phyloP scores from a whole-genome alignment of 2,888 invertebrate genomes.

The Drosophila flavopinicola region DNA sequence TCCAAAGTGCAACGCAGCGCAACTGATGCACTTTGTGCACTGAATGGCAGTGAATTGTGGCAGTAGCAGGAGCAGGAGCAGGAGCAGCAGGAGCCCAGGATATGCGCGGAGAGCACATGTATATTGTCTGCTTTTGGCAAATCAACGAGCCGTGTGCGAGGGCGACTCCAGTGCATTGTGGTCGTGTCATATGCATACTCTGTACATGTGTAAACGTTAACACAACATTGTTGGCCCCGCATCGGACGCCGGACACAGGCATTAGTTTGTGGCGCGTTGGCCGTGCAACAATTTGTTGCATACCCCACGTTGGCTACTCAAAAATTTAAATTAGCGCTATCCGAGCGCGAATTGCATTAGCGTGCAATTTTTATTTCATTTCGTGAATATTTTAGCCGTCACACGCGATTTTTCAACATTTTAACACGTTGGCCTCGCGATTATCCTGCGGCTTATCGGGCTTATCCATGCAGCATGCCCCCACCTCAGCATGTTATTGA shows the following conservation, averaged over 20 bases:
- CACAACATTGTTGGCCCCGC: constrained; percentile 70
- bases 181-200: constrained; percentile 49
- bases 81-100: neutral
- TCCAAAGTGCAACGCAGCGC: constrained; percentile 78
- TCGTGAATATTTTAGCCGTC: constrained; percentile 66
- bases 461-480: constrained; percentile 24
- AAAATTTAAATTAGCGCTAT: constrained; percentile 74
- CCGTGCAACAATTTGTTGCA: constrained; percentile 79
- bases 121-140: constrained; percentile 66
- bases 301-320: constrained; percentile 60
- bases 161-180: constrained; percentile 41
- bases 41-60: constrained; percentile 17
- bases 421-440: constrained; percentile 60
- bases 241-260: constrained; percentile 6
- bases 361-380: constrained; percentile 59
- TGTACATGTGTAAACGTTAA: constrained; percentile 75
- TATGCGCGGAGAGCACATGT: constrained; percentile 24
- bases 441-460: constrained; percentile 72
- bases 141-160: constrained; percentile 57
- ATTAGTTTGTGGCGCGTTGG: constrained; percentile 54
- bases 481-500: constrained; percentile 72
- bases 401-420: constrained; percentile 55
- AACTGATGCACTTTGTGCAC: constrained; percentile 75
- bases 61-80: neutral
- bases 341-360: constrained; percentile 70